Percentiles rank a stretch among this genome's conserved stretches.
Conservation (phyloP, 30 jellyfish, hydroid and myxozoan species). For the Hydractinia echinata region DNA sequence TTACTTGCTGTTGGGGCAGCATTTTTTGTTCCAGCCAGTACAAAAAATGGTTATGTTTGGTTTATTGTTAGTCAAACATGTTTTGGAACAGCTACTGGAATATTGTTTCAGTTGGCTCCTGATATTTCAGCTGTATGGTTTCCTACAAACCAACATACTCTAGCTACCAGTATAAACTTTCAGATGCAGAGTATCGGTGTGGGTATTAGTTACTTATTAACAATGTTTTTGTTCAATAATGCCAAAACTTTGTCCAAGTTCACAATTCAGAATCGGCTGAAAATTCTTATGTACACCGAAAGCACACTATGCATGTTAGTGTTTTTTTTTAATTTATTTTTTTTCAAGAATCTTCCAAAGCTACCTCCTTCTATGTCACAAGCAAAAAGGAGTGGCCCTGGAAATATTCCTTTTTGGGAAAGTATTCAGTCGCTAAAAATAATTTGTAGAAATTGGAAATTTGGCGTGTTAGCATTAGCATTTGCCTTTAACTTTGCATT, state of each 20-base stretch:
- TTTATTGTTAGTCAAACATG: background rate
- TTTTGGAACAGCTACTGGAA: background rate
- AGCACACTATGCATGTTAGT: background rate
- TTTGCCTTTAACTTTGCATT: background rate
- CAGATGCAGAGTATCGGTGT: conserved; percentile 1
- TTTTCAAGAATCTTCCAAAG: conserved; percentile 5
- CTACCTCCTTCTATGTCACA: conserved; percentile 6
- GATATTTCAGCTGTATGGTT: conserved; percentile 11
- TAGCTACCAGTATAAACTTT: conserved; percentile 3
- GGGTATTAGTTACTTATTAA: background rate
- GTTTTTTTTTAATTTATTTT: background rate
- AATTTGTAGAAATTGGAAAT: background rate
- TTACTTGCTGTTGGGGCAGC: conserved; percentile 9
- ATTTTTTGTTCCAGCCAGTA: background rate
- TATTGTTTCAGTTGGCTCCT: background rate
- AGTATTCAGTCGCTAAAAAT: background rate
- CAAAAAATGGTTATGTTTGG: background rate
- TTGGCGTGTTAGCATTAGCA: background rate
- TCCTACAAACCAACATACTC: background rate
- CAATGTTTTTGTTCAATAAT: conserved; percentile 1
- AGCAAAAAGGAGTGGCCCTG: background rate
- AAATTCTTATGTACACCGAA: background rate
- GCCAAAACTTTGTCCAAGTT: background rate
- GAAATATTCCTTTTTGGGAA: background rate
- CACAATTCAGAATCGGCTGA: background rate